Base-by-base conservation (phyloP, 1,140 invertebrate genomes). In the Drosophila lacertosa region DNA sequence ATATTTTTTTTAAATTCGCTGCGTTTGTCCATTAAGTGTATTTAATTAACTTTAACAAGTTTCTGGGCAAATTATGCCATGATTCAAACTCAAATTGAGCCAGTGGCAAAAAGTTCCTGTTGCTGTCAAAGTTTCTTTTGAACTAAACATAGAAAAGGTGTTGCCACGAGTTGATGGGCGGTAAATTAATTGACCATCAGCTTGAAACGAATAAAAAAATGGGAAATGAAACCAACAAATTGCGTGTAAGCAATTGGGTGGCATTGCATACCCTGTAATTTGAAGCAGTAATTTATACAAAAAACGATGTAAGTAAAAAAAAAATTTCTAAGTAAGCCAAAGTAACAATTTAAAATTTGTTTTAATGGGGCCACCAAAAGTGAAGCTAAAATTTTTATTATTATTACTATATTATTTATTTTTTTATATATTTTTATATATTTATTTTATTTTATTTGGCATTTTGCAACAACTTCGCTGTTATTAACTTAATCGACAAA, bases 71-170 rank as follows among this genome's bases (percentile, higher is more conserved):
- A 50, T 26, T 26, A 60, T 74, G 69, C 29, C 42, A n/a, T 42
- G 57, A 44, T 48, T 74, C 37, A 54, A 39, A 50, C n/a, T 64
- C 26, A 69, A 84, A 76, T 73, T 66, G 57, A 62, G 64, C 51
- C 10, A 11, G 35, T 44, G 7, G 44, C 24, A 69, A 68, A 76
- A 84, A 76, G 50, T 76, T 83, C 51, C 33, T 50, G 35, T 74
- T 66, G 26, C 74, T 72, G 62, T 69, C 57, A 70, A 75, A 84
- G 60, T 76, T 80, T 59, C 16, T 57, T 47, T 64, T 45, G 32
- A 59, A 64, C 62, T 71, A 47, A 68, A 83, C 80, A 84, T 73
- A 74, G 68, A 86, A 86, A 84, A 84, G 80, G 81, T 84, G 81
- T 84, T 80, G 76, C 80, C 76, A 48, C 26, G 62, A 68, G 79